These are phyloP conservation scores for Merodon equestris DNA, from an alignment of 2,888 invertebrate genomes.

Conservation along the genomic window DNA sequence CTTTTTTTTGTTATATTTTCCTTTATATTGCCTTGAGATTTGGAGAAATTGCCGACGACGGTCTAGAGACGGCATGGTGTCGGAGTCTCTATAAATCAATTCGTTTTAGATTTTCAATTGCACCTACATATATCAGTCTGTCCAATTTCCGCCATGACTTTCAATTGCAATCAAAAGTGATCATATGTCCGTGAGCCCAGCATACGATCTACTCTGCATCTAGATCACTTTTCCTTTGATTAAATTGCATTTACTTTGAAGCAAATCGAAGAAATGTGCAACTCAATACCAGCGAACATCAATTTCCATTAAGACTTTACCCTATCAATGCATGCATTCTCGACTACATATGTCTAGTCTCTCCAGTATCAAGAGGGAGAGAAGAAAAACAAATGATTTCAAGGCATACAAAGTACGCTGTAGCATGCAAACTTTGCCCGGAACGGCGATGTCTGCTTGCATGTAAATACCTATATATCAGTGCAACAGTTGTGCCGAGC, in stretches of 20 bases:
- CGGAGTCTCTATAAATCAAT: too few relatives aligned
- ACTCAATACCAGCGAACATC: conserved; percentile 26
- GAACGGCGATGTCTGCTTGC: conserved; percentile 18
- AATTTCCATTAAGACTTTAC: conserved; percentile 22
- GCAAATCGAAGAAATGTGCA: conserved; percentile 41
- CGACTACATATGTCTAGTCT: conserved; percentile 11
- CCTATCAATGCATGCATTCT: conserved; percentile 6
- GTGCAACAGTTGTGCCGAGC: conserved; percentile 27
- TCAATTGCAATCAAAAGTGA: too few relatives aligned
- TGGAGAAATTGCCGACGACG: too few relatives aligned
- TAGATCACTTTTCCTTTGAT: too few relatives aligned
- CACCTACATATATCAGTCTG: too few relatives aligned
- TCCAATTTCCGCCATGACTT: too few relatives aligned
- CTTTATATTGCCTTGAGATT: not conserved
- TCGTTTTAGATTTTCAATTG: too few relatives aligned
- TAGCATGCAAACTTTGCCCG: conserved; percentile 46
- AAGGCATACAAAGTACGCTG: conserved; percentile 15
- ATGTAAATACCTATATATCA: conserved; percentile 11
- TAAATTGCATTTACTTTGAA: too few relatives aligned
- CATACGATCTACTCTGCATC: conserved; percentile 40
- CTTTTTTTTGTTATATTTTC: not conserved
- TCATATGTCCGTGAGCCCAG: too few relatives aligned
- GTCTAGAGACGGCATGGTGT: too few relatives aligned
- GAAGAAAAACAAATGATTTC: conserved; percentile 43
- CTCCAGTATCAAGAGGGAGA: not conserved